Evolutionary conservation across 2,888 invertebrate species (phyloP).

Genomic region (Gymnoscelis rufifasciata): DNA sequence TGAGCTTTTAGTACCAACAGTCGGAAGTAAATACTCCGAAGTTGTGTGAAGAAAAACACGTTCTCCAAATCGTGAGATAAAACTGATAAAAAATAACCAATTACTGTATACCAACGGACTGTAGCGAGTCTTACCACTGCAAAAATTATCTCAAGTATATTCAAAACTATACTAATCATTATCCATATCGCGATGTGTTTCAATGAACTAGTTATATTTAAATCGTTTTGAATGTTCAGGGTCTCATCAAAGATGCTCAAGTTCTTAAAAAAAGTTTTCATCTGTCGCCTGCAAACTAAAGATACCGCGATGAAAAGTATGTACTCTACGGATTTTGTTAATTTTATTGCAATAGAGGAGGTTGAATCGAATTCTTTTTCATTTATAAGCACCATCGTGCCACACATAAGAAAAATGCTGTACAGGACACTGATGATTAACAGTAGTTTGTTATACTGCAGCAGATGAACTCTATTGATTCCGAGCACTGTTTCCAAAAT

Average conservation of each 20-base stretch:
- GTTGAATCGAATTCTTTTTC: slow-evolving; percentile 24
- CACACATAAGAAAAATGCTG: slow-evolving; percentile 6
- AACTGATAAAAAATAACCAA: slow-evolving; percentile 27
- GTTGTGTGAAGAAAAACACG: slow-evolving; percentile 42
- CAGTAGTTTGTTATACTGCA: slow-evolving; percentile 32
- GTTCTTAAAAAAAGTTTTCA: slow-evolving; percentile 40
- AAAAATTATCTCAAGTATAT: slow-evolving; percentile 31
- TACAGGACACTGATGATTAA: slow-evolving; percentile 17
- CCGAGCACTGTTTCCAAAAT: slow-evolving; percentile 35
- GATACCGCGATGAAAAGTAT: slow-evolving; percentile 37
- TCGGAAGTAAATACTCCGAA: slow-evolving; percentile 42
- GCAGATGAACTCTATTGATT: slow-evolving; percentile 41
- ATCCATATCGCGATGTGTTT: slow-evolving; percentile 32
- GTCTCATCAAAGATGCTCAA: slow-evolving; percentile 45
- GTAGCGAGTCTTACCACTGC: neutral
- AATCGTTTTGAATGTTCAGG: slow-evolving; percentile 44
- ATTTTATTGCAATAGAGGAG: slow-evolving; percentile 36
- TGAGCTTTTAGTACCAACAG: slow-evolving; percentile 50
- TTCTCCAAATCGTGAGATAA: slow-evolving; percentile 51
- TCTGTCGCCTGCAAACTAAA: slow-evolving; percentile 35
- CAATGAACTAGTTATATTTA: slow-evolving; percentile 30
- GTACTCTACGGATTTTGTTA: slow-evolving; percentile 40
- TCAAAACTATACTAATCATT: slow-evolving; percentile 28
- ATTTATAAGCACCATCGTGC: slow-evolving; percentile 1
- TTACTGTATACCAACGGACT: neutral